phyloP scores from a whole-genome alignment of 2,113 vertebrate species.

The Erpornis zantholeuca region DNA sequence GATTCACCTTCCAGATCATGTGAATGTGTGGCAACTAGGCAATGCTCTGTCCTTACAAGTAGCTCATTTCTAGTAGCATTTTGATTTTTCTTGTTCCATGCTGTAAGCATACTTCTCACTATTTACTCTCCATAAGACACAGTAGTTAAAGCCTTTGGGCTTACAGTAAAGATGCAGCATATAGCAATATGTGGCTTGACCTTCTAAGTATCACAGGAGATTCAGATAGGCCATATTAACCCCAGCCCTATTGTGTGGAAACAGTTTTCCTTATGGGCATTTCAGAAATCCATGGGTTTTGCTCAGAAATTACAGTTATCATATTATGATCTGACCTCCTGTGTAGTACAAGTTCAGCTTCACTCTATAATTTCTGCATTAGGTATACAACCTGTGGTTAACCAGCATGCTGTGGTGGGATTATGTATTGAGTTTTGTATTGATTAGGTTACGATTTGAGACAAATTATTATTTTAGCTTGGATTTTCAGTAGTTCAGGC shows the following conservation, averaged over 20 bases:
- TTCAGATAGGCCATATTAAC: not conserved
- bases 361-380: not conserved
- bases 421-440: not conserved
- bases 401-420: not conserved
- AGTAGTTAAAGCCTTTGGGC: not conserved
- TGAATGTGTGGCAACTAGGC: not conserved
- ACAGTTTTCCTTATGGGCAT: not conserved
- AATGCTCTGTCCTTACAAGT: not conserved
- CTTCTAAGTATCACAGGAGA: not conserved
- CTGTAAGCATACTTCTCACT: not conserved
- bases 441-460: not conserved
- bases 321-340: not conserved
- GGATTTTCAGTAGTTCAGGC: not conserved
- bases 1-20: constrained; percentile 3
- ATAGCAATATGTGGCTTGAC: not conserved
- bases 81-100: not conserved
- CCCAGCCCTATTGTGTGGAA: not conserved
- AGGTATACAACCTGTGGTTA: not conserved
- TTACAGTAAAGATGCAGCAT: not conserved
- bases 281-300: not conserved
- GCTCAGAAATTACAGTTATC: not conserved
- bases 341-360: not conserved
- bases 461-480: not conserved
- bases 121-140: not conserved
- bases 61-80: not conserved